Conservation (phyloP, 2,888 invertebrate species). For the Cabera pusaria region DNA sequence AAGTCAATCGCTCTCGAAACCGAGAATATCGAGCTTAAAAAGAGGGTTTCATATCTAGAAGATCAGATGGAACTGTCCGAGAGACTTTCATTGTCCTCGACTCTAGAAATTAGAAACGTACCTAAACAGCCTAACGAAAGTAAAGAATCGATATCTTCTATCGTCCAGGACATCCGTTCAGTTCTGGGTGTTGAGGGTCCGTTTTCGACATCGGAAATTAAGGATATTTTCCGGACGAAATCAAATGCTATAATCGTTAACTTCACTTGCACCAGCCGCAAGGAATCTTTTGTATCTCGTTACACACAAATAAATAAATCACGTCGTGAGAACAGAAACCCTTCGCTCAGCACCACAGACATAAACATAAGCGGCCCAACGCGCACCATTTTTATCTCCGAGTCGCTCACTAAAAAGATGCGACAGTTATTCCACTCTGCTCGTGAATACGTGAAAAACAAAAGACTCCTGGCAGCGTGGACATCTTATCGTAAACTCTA, state of each 20-base stretch:
- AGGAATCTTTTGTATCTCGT: constrained; percentile 8
- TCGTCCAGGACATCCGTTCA: constrained; percentile 13
- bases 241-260: constrained; percentile 17
- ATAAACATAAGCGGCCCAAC: constrained; percentile 15
- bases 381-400: constrained; percentile 18
- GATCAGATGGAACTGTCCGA: constrained; percentile 9
- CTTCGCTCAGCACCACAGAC: constrained; percentile 16
- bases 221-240: constrained; percentile 19
- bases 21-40: constrained; percentile 16
- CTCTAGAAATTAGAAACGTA: constrained; percentile 18
- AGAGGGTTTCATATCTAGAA: constrained; percentile 4
- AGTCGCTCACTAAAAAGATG: constrained; percentile 12
- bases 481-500: constrained; percentile 21
- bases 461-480: constrained; percentile 19
- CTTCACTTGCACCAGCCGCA: constrained; percentile 4
- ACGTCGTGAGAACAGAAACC: constrained; percentile 19
- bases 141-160: constrained; percentile 8
- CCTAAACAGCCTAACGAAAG: constrained; percentile 12
- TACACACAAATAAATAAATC: constrained; percentile 8
- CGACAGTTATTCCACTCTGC: constrained; percentile 12
- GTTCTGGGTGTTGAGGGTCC: constrained; percentile 8
- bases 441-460: constrained; percentile 16
- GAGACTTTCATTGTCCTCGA: constrained; percentile 2
- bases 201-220: constrained; percentile 18
- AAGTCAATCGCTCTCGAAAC: constrained; percentile 13